Conservation (phyloP, 1,140 invertebrate species). For the Aphelenchoides avenae region DNA sequence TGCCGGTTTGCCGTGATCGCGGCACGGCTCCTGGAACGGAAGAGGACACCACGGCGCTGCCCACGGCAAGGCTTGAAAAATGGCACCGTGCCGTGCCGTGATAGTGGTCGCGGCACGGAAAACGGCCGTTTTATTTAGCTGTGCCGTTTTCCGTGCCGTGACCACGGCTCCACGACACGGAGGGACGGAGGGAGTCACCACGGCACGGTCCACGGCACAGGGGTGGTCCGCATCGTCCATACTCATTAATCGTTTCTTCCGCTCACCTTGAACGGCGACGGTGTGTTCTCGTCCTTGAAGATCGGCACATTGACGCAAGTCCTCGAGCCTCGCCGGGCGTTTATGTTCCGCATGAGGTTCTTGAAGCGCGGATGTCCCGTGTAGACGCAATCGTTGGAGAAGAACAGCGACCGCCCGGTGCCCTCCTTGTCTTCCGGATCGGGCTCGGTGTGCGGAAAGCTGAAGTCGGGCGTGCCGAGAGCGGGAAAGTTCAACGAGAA, state of each 20-base stretch:
- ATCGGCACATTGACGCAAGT: slow-evolving; percentile 90
- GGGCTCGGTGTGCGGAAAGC: slow-evolving; percentile 71
- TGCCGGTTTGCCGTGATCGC: too few relatives aligned
- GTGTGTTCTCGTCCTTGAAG: slow-evolving; percentile 79
- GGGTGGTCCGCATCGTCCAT: too few relatives aligned
- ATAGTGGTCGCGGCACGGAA: too few relatives aligned
- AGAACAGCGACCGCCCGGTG: slow-evolving; percentile 81
- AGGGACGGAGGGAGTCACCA: too few relatives aligned
- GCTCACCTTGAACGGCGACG: slow-evolving; percentile 64
- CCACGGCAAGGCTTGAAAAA: too few relatives aligned
- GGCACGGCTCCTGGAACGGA: too few relatives aligned
- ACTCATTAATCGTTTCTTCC: too few relatives aligned
- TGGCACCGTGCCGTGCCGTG: too few relatives aligned
- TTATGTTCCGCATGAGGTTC: slow-evolving; percentile 87
- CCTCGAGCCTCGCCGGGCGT: slow-evolving; percentile 82
- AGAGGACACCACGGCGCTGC: too few relatives aligned
- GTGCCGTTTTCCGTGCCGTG: slow-evolving; percentile 9
- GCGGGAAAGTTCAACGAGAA: slow-evolving; percentile 70
- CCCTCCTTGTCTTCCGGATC: slow-evolving; percentile 68
- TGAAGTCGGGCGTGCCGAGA: slow-evolving; percentile 81
- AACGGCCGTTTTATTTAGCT: slow-evolving; percentile 71
- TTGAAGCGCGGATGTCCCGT: slow-evolving; percentile 81
- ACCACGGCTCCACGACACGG: too few relatives aligned
- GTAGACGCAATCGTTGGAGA: slow-evolving; percentile 89
- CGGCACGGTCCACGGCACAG: too few relatives aligned